Percentiles rank a stretch among this genome's conserved stretches.
These are phyloP conservation scores for Cephus pulcher DNA, from an alignment of 2,888 invertebrate species.

Conservation along the genomic window DNA sequence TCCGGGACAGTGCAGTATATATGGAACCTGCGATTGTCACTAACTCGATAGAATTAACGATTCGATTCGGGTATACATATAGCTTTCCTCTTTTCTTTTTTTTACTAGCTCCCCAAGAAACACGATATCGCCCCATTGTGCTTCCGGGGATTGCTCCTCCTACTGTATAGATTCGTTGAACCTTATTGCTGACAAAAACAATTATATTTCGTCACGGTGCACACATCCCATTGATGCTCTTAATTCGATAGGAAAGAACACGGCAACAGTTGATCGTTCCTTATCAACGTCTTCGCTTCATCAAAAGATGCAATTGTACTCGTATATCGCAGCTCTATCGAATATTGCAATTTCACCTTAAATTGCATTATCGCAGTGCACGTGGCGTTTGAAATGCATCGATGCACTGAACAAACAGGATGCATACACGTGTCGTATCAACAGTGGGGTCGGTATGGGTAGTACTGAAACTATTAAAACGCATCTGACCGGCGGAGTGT, in stretches of 20 bases:
- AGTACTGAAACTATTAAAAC: not conserved
- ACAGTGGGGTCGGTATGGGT: not conserved
- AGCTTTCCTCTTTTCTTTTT: not conserved
- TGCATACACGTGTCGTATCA: not conserved
- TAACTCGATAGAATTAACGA: not conserved
- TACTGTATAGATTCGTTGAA: not conserved
- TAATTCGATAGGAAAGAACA: not conserved
- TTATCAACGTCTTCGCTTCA: not conserved
- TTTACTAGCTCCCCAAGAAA: not conserved
- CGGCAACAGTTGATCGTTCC: not conserved
- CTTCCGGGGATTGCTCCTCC: not conserved
- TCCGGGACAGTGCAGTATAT: not conserved
- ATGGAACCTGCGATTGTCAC: not conserved
- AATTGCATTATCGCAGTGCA: not conserved
- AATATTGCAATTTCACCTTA: not conserved
- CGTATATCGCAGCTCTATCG: not conserved
- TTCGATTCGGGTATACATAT: not conserved
- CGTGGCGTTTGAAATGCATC: not conserved
- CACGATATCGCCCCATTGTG: not conserved
- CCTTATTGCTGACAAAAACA: not conserved
- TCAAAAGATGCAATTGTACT: not conserved
- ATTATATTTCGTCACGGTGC: not conserved
- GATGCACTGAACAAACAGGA: not conserved
- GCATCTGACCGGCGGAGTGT: not conserved
- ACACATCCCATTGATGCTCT: not conserved